Conservation (phyloP, 2,113 vertebrate genomes). For the Silurus glanis region DNA sequence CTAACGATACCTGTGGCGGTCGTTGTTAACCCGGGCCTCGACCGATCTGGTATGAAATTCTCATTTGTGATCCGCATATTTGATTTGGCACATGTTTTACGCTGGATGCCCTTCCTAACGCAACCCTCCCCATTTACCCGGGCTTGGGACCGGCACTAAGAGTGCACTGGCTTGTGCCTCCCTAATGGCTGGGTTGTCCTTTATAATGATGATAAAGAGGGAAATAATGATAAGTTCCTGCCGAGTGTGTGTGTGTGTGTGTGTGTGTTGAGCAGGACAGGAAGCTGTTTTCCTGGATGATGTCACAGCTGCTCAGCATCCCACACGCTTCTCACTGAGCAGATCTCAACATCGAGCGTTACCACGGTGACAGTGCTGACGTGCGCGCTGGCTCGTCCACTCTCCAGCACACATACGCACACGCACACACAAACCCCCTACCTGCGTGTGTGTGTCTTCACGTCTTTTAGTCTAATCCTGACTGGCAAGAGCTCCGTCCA, state of each 20-base stretch:
- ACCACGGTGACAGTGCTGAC: constrained; percentile 54
- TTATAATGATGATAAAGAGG: background rate
- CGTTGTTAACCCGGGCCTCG: no score
- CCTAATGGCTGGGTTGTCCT: no score
- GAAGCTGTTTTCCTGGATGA: constrained; percentile 48
- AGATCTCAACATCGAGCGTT: constrained; percentile 46
- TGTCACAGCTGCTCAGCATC: constrained; percentile 49
- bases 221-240: background rate
- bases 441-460: background rate
- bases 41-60: no score
- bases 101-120: no score
- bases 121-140: no score
- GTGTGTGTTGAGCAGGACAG: constrained; percentile 41
- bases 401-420: background rate
- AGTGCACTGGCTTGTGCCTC: no score
- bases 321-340: constrained; percentile 49
- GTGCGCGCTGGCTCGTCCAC: constrained; percentile 28
- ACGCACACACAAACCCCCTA: background rate
- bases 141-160: no score
- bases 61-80: no score
- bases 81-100: no score
- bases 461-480: background rate
- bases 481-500: constrained; percentile 5
- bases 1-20: no score
- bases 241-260: constrained; percentile 15